A percentile compares a stretch with the other conserved stretches of the same genome.
Evolutionary conservation across 2,113 vertebrate genomes (phyloP).

Genomic region (Scomber japonicus): DNA sequence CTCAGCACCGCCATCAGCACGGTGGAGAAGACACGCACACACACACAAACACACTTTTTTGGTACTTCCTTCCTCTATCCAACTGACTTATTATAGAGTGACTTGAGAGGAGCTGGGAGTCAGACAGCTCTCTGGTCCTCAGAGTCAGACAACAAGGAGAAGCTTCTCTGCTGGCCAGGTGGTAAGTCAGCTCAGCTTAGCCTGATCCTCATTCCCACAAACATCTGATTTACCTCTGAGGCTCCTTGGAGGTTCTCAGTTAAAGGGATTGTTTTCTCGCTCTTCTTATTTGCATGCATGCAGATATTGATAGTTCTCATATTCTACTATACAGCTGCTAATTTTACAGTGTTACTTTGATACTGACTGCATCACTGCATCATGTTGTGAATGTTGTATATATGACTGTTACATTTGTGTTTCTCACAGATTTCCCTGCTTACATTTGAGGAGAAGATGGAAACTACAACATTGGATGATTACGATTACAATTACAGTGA

Average conservation of each 20-base stretch:
- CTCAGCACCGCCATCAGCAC: too few relatives aligned
- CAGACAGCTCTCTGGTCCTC: conserved; percentile 23
- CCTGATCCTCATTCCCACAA: background rate
- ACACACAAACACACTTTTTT: background rate
- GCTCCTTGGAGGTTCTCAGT: background rate
- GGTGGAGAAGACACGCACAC: too few relatives aligned
- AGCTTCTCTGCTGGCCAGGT: background rate
- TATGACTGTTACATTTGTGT: conserved; percentile 29
- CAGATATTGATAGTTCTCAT: background rate
- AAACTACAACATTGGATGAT: background rate
- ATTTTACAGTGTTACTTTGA: background rate
- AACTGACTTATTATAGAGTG: conserved; percentile 41
- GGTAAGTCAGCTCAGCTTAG: conserved; percentile 34
- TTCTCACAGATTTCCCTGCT: conserved; percentile 19
- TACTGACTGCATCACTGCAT: background rate
- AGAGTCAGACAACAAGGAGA: conserved; percentile 9
- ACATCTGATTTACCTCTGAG: background rate
- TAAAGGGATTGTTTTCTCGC: background rate
- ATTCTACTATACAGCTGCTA: background rate
- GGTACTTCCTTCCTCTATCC: conserved; percentile 18
- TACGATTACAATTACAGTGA: rapidly evolving
- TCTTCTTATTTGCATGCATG: background rate
- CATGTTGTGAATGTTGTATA: background rate
- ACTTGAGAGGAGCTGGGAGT: conserved; percentile 13
- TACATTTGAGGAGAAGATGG: conserved; percentile 18